phyloP scores from a whole-genome alignment of 2,888 invertebrate species.

The Linyphia triangularis region DNA sequence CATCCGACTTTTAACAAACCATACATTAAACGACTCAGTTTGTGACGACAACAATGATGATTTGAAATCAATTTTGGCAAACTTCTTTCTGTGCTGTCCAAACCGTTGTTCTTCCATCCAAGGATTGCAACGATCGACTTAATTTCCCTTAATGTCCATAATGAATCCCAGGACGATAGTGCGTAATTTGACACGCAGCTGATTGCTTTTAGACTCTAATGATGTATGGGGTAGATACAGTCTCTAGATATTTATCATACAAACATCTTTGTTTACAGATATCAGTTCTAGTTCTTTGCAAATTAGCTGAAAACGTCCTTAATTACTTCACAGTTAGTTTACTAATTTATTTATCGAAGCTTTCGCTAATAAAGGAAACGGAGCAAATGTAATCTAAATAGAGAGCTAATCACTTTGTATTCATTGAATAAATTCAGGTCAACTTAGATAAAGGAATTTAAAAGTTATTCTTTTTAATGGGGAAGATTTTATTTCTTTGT shows the following conservation, averaged over 20 bases:
- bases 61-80: slow-evolving; percentile 55
- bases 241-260: slow-evolving; percentile 73
- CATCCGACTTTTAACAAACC: neutral
- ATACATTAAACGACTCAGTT: slow-evolving; percentile 9
- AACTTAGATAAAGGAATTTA: neutral
- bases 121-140: slow-evolving; percentile 56
- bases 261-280: slow-evolving; percentile 67
- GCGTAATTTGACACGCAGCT: slow-evolving; percentile 65
- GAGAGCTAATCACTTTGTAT: slow-evolving; percentile 33
- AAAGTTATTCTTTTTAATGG: neutral
- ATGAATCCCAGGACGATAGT: slow-evolving; percentile 64
- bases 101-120: slow-evolving; percentile 10
- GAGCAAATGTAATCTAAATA: slow-evolving; percentile 42
- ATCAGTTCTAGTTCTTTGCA: slow-evolving; percentile 65
- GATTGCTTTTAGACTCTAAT: slow-evolving; percentile 66
- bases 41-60: slow-evolving; percentile 45
- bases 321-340: slow-evolving; percentile 67
- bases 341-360: slow-evolving; percentile 62
- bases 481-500: no score
- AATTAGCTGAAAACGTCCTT: slow-evolving; percentile 70
- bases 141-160: slow-evolving; percentile 70
- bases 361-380: slow-evolving; percentile 44
- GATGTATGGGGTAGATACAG: slow-evolving; percentile 53
- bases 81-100: slow-evolving; percentile 26
- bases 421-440: slow-evolving; percentile 19